phyloP scores from a whole-genome alignment of 1,140 invertebrate species.

The Drosophila subpulchrella region DNA sequence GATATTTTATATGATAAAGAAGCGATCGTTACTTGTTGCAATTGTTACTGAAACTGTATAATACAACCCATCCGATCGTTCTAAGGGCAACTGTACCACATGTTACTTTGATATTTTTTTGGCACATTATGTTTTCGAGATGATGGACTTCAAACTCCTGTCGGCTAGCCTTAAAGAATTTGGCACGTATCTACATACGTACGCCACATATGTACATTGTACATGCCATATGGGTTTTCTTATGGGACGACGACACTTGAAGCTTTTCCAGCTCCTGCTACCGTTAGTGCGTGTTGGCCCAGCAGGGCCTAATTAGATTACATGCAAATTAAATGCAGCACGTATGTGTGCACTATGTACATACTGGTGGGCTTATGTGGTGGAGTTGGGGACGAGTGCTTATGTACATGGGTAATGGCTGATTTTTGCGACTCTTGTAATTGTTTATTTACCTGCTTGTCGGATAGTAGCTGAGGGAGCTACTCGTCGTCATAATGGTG shows the following conservation, averaged over 20 bases:
- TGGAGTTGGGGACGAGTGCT: not conserved
- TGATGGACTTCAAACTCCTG: conserved; percentile 9
- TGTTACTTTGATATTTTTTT: too few relatives aligned
- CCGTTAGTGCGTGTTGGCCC: not conserved
- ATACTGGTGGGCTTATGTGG: not conserved
- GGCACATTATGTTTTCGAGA: not conserved
- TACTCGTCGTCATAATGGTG: not conserved
- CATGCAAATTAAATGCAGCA: conserved; percentile 67
- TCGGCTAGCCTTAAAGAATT: conserved; percentile 1
- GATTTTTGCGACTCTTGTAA: not conserved
- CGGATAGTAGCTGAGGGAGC: not conserved
- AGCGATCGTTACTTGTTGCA: too few relatives aligned
- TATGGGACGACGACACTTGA: conserved; percentile 23
- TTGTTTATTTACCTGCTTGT: conserved; percentile 28
- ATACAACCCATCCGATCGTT: too few relatives aligned
- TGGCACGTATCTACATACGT: conserved; percentile 19
- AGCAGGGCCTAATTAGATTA: conserved; percentile 63
- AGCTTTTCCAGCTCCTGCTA: not conserved
- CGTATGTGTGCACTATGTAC: conserved; percentile 6
- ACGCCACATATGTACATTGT: conserved; percentile 1
- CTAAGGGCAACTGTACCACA: too few relatives aligned
- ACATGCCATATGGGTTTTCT: conserved; percentile 13
- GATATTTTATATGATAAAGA: too few relatives aligned
- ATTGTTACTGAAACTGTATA: too few relatives aligned
- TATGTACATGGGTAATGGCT: conserved; percentile 3